A percentile compares a stretch with the other conserved stretches of the same genome.
Conservation (phyloP, 1,140 invertebrate species). For the Chionoecetes opilio region DNA sequence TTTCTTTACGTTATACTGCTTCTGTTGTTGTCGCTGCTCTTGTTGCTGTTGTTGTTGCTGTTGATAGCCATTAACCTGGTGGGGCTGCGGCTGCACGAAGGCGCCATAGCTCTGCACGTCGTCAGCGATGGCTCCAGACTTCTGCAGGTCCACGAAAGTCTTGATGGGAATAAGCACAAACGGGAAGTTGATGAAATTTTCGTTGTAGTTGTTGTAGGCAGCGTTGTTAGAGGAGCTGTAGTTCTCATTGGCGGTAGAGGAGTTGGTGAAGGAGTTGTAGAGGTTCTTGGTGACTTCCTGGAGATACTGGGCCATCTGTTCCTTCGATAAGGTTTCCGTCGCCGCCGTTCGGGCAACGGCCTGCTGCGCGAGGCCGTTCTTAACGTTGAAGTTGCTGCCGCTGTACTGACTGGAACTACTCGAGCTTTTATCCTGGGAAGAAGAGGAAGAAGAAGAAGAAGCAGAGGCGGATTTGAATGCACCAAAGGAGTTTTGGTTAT, state of each 20-base stretch:
- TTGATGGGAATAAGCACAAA: slow-evolving; percentile 74
- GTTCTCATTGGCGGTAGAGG: slow-evolving; percentile 50
- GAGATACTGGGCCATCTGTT: slow-evolving; percentile 67
- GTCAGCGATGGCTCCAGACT: slow-evolving; percentile 66
- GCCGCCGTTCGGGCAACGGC: not conserved
- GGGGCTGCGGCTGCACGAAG: slow-evolving; percentile 62
- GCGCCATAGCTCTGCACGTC: slow-evolving; percentile 73
- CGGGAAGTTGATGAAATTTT: slow-evolving; percentile 68
- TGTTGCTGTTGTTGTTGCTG: slow-evolving; percentile 63
- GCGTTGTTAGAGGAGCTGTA: not conserved
- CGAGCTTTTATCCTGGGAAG: not conserved
- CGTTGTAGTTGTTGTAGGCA: not conserved
- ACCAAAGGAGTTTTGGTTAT: not conserved
- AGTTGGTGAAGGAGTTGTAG: slow-evolving; percentile 72
- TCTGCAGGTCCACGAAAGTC: slow-evolving; percentile 68
- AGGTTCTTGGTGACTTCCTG: slow-evolving; percentile 73
- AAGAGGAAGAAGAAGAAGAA: slow-evolving; percentile 48
- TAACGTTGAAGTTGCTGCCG: slow-evolving; percentile 42
- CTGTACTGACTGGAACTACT: slow-evolving; percentile 45
- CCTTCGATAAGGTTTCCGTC: slow-evolving; percentile 33
- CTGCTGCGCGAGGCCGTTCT: slow-evolving; percentile 59
- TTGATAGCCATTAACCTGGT: not conserved
- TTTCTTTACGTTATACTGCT: slow-evolving; percentile 37
- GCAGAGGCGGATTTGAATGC: not conserved
- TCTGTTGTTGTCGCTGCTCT: slow-evolving; percentile 60